Conservation (phyloP, 2,113 vertebrate species). For the Ailuropoda melanoleuca region DNA sequence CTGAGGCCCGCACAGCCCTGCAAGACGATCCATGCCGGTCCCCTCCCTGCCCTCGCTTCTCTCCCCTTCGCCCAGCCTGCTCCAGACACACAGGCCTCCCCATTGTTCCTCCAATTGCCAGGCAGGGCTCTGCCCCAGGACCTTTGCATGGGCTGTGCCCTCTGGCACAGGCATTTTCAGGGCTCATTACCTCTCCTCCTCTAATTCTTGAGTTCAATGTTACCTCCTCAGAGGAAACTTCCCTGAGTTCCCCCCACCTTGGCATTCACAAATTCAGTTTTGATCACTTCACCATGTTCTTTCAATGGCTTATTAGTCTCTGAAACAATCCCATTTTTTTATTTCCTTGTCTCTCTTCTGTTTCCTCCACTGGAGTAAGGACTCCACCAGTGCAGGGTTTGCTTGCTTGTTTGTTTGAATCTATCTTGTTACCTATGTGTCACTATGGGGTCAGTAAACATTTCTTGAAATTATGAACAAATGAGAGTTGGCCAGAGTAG, state of each 20-base stretch:
- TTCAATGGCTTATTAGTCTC: background rate
- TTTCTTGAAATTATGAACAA: background rate
- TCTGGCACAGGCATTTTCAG: background rate
- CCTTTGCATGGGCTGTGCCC: background rate
- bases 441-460: background rate
- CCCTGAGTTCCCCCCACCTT: background rate
- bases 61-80: background rate
- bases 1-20: fast-evolving
- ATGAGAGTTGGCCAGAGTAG: background rate
- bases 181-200: background rate
- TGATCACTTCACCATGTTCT: background rate
- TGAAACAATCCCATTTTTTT: background rate
- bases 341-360: background rate
- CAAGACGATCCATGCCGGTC: fast-evolving
- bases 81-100: background rate
- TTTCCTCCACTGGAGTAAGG: background rate
- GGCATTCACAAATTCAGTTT: background rate
- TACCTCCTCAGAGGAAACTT: background rate
- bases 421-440: background rate
- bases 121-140: background rate
- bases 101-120: fast-evolving
- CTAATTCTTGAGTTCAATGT: background rate
- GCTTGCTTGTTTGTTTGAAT: background rate
- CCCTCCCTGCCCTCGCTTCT: background rate
- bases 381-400: background rate